Evolutionary conservation across 53 echinoderm and acorn worm species (phyloP), one percentile per base, ranked within the genome.

Genomic region (Temnopleurus reevesii): DNA sequence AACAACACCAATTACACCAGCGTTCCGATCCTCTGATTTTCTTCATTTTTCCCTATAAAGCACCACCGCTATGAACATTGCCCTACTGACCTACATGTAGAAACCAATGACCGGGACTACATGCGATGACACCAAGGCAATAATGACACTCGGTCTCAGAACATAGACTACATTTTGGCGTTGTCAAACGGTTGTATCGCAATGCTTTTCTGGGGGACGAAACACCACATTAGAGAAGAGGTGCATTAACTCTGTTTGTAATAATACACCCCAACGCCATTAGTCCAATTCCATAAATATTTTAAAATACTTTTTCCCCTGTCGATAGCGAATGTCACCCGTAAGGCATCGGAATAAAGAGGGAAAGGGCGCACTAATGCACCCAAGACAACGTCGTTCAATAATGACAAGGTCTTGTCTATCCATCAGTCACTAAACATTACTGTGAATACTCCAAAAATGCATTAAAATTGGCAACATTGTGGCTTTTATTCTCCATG

Each of bases 241-340:
- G 60, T 85, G 60, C 85, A 85, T 85, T 85, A 85, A 60, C 85
- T 60, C 43, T 85, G 85, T 85, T 85, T 85, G 85, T 85, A 85
- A 85, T 85, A 85, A 85, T 85, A 85, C 85, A 85, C 85, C 85
- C 85, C 26, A 85, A 46, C 85, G 85, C 85, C 85, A 85, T 85
- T 85, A 85, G 85, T 85, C 85, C 85, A 85, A 85, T 85, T 85
- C 85, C 85, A 85, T 85, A 85, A 85, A 85, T 85, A 85, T 85
- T 85, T 85, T 85, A 85, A 85, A 85, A 85, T 45, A 28, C 61
- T 60, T 43, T 60, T 35, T 10, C 35, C 35, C 25, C 45, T 60
- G 60, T 85, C 85, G 44, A 46, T 60, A 85, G 25, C 27, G 60
- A 61, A 59, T 85, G 57, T 85, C 60, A 44, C 59, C 83, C 85